Evolutionary conservation across 1,140 invertebrate species (phyloP).

Genomic region (Coboldia fuscipes): DNA sequence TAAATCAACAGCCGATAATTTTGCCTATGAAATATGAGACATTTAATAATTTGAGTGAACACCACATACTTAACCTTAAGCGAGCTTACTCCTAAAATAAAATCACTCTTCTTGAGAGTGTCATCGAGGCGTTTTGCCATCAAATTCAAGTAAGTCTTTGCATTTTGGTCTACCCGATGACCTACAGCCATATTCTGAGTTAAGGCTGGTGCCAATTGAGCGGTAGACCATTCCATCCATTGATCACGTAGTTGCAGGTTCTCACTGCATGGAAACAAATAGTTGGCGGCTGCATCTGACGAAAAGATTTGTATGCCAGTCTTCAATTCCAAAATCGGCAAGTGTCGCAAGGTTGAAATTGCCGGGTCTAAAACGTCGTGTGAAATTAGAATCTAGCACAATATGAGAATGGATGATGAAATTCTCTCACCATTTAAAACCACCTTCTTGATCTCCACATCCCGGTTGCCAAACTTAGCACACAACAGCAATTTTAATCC

Average conservation of each 20-base stretch:
- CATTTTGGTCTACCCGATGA: conserved; percentile 23
- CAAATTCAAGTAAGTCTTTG: conserved; percentile 22
- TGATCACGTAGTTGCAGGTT: conserved; percentile 6
- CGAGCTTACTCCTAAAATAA: conserved; percentile 4
- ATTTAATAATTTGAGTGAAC: not conserved
- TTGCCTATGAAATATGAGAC: conserved; percentile 1
- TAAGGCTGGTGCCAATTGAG: conserved; percentile 35
- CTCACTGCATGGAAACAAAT: conserved; percentile 23
- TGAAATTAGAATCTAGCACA: conserved; percentile 10
- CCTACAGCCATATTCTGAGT: conserved; percentile 20
- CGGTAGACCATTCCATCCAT: conserved; percentile 56
- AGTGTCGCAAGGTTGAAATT: conserved; percentile 15
- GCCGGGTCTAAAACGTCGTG: conserved; percentile 12
- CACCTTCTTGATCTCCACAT: conserved; percentile 27
- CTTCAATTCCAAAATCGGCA: conserved; percentile 27
- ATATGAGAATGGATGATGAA: no score
- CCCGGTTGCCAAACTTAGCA: conserved; percentile 32
- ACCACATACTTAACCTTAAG: conserved; percentile 4
- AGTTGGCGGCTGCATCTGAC: conserved; percentile 28
- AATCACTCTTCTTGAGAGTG: conserved; percentile 22
- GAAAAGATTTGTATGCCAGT: conserved; percentile 27
- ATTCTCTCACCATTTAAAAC: conserved; percentile 28
- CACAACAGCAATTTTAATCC: conserved; percentile 44
- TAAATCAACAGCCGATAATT: conserved; percentile 11
- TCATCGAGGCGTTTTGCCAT: conserved; percentile 21